A percentile compares a stretch with the other conserved stretches of the same genome.
These are phyloP conservation scores for Poeciliopsis turrubarensis DNA, from an alignment of 2,113 vertebrate species.

Conservation along the genomic window DNA sequence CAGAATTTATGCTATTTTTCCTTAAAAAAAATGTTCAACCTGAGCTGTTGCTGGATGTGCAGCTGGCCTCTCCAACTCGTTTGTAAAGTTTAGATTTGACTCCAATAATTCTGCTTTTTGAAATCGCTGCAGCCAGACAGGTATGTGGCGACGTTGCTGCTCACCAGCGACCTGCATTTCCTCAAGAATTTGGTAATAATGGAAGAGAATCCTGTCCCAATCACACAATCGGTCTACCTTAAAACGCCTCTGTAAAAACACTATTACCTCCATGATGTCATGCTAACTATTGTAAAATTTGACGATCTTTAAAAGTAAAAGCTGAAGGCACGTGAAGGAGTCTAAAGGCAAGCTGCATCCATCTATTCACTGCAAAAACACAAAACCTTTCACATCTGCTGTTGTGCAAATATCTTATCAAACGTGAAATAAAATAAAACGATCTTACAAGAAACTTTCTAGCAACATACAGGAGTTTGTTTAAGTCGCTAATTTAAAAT, in stretches of 20 bases:
- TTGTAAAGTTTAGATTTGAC: neutral
- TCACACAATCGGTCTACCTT: conserved; percentile 26
- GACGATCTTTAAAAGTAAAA: conserved; percentile 9
- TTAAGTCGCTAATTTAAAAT: too few relatives aligned
- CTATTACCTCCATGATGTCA: neutral
- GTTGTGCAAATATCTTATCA: too few relatives aligned
- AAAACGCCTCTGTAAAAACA: neutral
- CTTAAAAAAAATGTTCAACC: too few relatives aligned
- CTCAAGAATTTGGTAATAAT: conserved; percentile 46
- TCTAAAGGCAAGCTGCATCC: conserved; percentile 15
- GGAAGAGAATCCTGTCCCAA: conserved; percentile 34
- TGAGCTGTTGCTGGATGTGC: conserved; percentile 9
- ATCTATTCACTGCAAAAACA: conserved; percentile 29
- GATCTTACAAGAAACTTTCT: too few relatives aligned
- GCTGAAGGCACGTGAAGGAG: neutral
- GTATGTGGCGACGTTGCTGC: conserved; percentile 18
- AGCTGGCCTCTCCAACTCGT: neutral
- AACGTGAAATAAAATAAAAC: too few relatives aligned
- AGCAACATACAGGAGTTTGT: too few relatives aligned
- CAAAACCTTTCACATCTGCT: too few relatives aligned
- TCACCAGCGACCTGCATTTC: conserved; percentile 35
- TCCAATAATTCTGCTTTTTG: conserved; percentile 7
- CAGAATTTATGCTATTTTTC: neutral
- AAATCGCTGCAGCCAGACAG: conserved; percentile 15
- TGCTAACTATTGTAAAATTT: neutral